A percentile compares a stretch with the other conserved stretches of the same genome.
Evolutionary conservation across 2,797 vertebrate genomes (phyloP).

Genomic region (Passerculus sandwichensis): DNA sequence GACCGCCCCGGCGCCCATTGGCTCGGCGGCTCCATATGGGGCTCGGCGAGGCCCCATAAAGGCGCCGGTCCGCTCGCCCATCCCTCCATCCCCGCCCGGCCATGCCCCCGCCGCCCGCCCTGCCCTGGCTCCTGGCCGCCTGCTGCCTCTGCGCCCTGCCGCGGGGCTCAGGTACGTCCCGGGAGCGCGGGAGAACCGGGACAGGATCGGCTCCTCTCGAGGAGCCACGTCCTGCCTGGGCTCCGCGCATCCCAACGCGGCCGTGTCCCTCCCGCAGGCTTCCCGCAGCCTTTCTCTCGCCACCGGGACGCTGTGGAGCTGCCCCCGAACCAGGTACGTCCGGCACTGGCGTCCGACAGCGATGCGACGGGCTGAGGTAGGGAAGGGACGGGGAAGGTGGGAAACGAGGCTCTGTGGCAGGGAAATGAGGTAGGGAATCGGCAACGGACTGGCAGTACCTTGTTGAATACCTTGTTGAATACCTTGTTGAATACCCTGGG

Average conservation of each 20-base stretch:
- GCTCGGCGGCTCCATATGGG: background rate
- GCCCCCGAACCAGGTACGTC: slow-evolving; percentile 1
- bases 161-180: slow-evolving; percentile 39
- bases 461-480: rapidly evolving
- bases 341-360: background rate
- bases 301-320: background rate
- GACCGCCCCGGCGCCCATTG: slow-evolving; percentile 40
- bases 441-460: rapidly evolving
- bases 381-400: background rate
- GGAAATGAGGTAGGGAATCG: background rate
- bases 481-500: rapidly evolving
- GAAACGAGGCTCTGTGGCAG: background rate
- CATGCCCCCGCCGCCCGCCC: background rate
- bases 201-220: background rate
- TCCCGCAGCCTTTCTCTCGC: slow-evolving; percentile 33
- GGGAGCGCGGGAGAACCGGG: rapidly evolving
- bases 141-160: slow-evolving; percentile 54
- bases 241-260: background rate
- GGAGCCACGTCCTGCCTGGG: background rate
- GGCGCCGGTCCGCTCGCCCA: background rate
- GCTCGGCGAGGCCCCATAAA: slow-evolving; percentile 9
- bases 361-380: rapidly evolving
- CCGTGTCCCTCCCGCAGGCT: slow-evolving; percentile 20
- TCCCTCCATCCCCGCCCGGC: rapidly evolving
- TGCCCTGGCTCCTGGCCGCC: slow-evolving; percentile 48